Evolutionary conservation across 2,888 invertebrate genomes (phyloP), one percentile per base, ranked within the genome.

Genomic region (Euspilapteryx auroguttella): DNA sequence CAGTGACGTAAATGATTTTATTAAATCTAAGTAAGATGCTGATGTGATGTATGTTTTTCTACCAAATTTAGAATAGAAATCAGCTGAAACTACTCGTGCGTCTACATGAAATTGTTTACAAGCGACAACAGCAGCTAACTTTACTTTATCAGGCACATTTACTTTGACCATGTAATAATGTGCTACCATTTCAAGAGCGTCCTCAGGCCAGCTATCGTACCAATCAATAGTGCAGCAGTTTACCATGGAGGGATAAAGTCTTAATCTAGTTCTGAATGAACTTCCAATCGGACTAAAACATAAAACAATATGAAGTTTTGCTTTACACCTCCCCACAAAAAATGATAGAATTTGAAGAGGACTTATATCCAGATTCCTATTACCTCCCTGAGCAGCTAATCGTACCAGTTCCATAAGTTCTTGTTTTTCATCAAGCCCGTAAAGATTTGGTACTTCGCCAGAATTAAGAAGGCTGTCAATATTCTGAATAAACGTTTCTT

Each of bases 191-290:
- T 90, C 88, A 38, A 94, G 63, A 3, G 93, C 91, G 52, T 91
- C 88, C 59, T 89, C 88, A 4, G 93, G 93, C 93, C 93, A 93
- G 31, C 85, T 83, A 52, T 89, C 86, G 55, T 88, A 92, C 92
- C 92, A 93, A 49, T 93, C 89, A 31, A 93, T 90, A 3, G 90
- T 92, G 52, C 91, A 92, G 53, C 91, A 91, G 55, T 90, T 92
- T 21, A 93, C 87, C 24, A 94, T 68, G 7, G 91, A 87, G 0
- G 93, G 92, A 59, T 87, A 93, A 39, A 89, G 75, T 29, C 90
- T 71, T 10, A 93, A 57, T 36, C 90, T 77, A 35, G 79, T 82
- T 36, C 90, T 77, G 55, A 93, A 92, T 0, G 89, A 80, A 40
- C 87, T 85, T 3, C 91, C 91, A 26, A 92, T 86, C 1, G 94